These are phyloP conservation scores for Tiliacea aurago DNA, from an alignment of 2,888 invertebrate genomes.

Conservation along the genomic window DNA sequence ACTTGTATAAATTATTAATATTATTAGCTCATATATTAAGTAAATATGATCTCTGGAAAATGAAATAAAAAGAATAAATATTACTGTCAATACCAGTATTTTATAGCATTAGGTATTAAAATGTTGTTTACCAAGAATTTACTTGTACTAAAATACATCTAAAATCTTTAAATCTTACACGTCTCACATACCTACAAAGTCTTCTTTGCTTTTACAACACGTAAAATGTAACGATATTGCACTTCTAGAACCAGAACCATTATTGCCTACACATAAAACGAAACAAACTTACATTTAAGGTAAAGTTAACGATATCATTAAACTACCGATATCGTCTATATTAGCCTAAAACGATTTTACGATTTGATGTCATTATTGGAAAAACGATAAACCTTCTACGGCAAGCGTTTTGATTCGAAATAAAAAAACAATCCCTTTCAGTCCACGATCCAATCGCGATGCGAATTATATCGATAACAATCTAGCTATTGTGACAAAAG, in stretches of 20 bases:
- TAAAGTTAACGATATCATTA: slow-evolving; percentile 51
- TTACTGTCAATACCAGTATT: not conserved
- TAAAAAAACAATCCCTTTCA: slow-evolving; percentile 70
- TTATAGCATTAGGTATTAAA: not conserved
- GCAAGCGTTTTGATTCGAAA: slow-evolving; percentile 70
- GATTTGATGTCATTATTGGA: slow-evolving; percentile 75
- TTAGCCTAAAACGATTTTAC: slow-evolving; percentile 69
- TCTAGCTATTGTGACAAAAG: slow-evolving; percentile 42
- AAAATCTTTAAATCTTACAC: slow-evolving; percentile 4
- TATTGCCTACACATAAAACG: slow-evolving; percentile 31
- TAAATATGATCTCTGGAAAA: too few species aligned
- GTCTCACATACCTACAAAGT: slow-evolving; percentile 1
- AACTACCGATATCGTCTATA: slow-evolving; percentile 45
- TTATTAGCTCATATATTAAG: too few species aligned
- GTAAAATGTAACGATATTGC: slow-evolving; percentile 33
- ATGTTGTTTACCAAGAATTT: not conserved
- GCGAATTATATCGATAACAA: slow-evolving; percentile 60
- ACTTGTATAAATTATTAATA: too few species aligned
- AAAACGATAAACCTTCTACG: slow-evolving; percentile 75
- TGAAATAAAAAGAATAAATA: not conserved
- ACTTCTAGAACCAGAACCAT: slow-evolving; percentile 25
- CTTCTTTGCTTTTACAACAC: slow-evolving; percentile 6
- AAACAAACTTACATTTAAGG: slow-evolving; percentile 42
- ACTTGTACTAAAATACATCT: not conserved
- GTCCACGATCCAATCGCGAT: slow-evolving; percentile 62